phyloP scores from a whole-genome alignment of 2,113 vertebrate species.

The Symphodus melops region DNA sequence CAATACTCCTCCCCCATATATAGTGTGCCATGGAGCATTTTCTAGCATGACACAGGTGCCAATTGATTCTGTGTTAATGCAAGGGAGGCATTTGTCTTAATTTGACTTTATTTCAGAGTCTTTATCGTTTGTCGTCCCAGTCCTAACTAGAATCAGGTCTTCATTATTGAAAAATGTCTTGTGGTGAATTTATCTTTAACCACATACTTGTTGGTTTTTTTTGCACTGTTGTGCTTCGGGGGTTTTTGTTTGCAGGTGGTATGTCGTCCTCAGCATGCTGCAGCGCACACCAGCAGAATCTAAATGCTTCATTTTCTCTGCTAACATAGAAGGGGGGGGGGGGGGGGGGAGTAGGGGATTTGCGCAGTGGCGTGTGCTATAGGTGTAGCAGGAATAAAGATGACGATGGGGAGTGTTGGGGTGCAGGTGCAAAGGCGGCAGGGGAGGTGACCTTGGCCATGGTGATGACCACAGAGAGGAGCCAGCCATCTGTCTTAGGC shows the following conservation, averaged over 20 bases:
- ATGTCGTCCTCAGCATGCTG: constrained; percentile 16
- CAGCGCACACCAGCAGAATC: constrained; percentile 41
- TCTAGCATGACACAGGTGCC: constrained; percentile 61
- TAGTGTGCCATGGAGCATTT: constrained; percentile 57
- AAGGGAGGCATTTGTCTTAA: constrained; percentile 61
- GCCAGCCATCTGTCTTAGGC: constrained; percentile 82
- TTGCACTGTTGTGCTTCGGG: neutral
- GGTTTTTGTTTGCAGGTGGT: constrained; percentile 7
- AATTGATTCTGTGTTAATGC: constrained; percentile 73
- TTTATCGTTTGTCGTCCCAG: constrained; percentile 23
- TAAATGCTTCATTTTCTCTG: constrained; percentile 52
- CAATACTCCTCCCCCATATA: constrained; percentile 69
- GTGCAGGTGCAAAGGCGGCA: constrained; percentile 64
- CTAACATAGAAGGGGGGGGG: constrained; percentile 18
- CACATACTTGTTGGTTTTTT: neutral
- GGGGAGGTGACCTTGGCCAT: constrained; percentile 82
- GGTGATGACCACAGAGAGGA: constrained; percentile 59
- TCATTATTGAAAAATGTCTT: constrained; percentile 28
- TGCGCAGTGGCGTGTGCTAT: constrained; percentile 7
- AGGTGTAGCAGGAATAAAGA: constrained; percentile 64
- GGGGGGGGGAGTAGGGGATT: constrained; percentile 14
- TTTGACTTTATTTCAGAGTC: constrained; percentile 38
- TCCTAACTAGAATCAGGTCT: constrained; percentile 15
- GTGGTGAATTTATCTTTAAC: neutral
- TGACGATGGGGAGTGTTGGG: constrained; percentile 69